These are phyloP conservation scores for Pemphigus obesinymphae DNA, from an alignment of 1,140 invertebrate genomes.

Conservation along the genomic window DNA sequence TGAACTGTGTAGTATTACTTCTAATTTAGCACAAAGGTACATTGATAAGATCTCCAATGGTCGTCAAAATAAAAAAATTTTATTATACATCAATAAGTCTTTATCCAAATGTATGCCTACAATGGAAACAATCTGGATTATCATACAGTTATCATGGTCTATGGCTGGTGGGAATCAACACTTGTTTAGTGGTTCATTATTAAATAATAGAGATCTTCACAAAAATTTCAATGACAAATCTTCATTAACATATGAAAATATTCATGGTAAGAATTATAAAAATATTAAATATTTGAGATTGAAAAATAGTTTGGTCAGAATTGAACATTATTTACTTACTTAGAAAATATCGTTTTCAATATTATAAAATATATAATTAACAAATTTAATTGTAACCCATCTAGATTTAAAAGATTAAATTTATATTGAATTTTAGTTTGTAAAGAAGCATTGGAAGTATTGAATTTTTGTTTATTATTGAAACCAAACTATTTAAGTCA, in stretches of 20 bases:
- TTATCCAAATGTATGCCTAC: conserved; percentile 63
- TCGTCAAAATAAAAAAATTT: conserved; percentile 48
- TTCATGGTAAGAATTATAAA: conserved; percentile 51
- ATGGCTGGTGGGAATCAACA: conserved; percentile 64
- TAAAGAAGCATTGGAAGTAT: conserved; percentile 85
- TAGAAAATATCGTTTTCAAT: no score
- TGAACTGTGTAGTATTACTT: conserved; percentile 62
- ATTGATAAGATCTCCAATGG: conserved; percentile 55
- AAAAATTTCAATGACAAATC: conserved; percentile 40
- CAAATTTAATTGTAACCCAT: no score
- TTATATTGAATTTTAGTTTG: conserved; percentile 59
- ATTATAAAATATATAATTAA: no score
- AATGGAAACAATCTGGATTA: conserved; percentile 61
- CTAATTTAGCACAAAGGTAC: conserved; percentile 68
- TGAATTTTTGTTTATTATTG: conserved; percentile 79
- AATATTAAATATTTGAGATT: conserved; percentile 15
- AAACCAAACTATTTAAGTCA: conserved; percentile 72
- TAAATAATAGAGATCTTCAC: conserved; percentile 41
- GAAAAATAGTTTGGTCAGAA: no score
- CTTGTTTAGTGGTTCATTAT: conserved; percentile 50
- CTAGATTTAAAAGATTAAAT: no score
- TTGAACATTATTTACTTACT: no score
- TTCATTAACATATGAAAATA: conserved; percentile 56
- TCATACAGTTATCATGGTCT: conserved; percentile 73
- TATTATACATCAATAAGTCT: conserved; percentile 56